Evolutionary conservation across 2,888 invertebrate genomes (phyloP).

Genomic region (Catocala nupta): DNA sequence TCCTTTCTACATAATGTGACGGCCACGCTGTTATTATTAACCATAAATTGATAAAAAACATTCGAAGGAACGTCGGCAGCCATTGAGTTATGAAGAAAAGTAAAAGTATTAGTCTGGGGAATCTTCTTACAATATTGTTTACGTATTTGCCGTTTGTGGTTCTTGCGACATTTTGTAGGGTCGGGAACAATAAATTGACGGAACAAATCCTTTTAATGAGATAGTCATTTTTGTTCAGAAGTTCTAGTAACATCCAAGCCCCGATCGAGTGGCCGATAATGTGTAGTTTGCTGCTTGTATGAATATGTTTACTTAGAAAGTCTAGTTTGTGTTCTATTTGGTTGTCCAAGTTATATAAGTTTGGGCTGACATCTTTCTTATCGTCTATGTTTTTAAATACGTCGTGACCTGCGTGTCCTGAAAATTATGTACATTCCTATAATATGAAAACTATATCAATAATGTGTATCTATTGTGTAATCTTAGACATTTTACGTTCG

Average conservation of each 20-base stretch:
- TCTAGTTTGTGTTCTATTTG: constrained; percentile 44
- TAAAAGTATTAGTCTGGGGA: constrained; percentile 29
- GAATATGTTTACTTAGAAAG: constrained; percentile 28
- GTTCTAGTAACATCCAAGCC: constrained; percentile 40
- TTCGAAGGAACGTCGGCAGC: constrained; percentile 22
- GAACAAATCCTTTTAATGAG: constrained; percentile 31
- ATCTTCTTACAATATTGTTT: constrained; percentile 30
- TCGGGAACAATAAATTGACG: constrained; percentile 41
- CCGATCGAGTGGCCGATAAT: constrained; percentile 39
- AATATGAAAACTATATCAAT: background rate
- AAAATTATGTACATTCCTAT: background rate
- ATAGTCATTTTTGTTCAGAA: constrained; percentile 33
- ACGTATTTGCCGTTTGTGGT: constrained; percentile 37
- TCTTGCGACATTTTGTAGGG: constrained; percentile 32
- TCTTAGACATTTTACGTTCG: no score
- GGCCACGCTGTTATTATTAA: constrained; percentile 34
- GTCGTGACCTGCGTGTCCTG: constrained; percentile 28
- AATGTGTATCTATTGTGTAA: no score
- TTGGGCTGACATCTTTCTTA: background rate
- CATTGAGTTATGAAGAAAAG: constrained; percentile 31
- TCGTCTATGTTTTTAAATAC: constrained; percentile 8
- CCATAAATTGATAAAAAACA: constrained; percentile 25
- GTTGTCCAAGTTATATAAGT: constrained; percentile 26
- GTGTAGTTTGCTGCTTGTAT: constrained; percentile 29
- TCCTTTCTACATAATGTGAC: constrained; percentile 23